phyloP scores from a whole-genome alignment of 2,797 vertebrate species.

The Myripristis jacobus region DNA sequence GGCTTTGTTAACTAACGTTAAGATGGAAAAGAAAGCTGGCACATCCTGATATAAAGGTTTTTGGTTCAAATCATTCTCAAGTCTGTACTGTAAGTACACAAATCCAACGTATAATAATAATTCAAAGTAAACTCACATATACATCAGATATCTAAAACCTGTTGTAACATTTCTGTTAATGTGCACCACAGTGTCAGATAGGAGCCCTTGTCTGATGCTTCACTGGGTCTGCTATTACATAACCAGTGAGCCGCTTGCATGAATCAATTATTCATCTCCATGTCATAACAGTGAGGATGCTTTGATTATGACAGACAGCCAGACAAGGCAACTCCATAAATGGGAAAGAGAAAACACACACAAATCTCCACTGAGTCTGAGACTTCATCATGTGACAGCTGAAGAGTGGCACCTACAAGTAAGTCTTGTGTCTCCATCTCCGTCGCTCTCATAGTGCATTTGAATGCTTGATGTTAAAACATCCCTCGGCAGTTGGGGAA shows the following conservation, averaged over 20 bases:
- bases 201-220: conserved; percentile 48
- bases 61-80: background rate
- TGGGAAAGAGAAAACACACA: conserved; percentile 41
- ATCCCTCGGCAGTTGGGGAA: conserved; percentile 32
- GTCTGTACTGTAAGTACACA: background rate
- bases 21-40: background rate
- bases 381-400: conserved; percentile 55
- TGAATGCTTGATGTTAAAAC: conserved; percentile 49
- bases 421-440: conserved; percentile 38
- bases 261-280: conserved; percentile 77
- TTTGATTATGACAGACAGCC: conserved; percentile 76
- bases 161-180: conserved; percentile 40
- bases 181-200: conserved; percentile 41
- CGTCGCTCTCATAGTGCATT: conserved; percentile 34
- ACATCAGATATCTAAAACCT: conserved; percentile 41
- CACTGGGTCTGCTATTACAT: conserved; percentile 53
- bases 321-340: conserved; percentile 56
- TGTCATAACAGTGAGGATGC: conserved; percentile 72
- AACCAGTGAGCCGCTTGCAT: conserved; percentile 62
- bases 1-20: background rate
- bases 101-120: background rate
- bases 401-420: conserved; percentile 47
- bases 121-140: conserved; percentile 4
- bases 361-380: conserved; percentile 36
- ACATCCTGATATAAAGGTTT: background rate